phyloP scores from a whole-genome alignment of 2,797 vertebrate species.

The Allobates femoralis region DNA sequence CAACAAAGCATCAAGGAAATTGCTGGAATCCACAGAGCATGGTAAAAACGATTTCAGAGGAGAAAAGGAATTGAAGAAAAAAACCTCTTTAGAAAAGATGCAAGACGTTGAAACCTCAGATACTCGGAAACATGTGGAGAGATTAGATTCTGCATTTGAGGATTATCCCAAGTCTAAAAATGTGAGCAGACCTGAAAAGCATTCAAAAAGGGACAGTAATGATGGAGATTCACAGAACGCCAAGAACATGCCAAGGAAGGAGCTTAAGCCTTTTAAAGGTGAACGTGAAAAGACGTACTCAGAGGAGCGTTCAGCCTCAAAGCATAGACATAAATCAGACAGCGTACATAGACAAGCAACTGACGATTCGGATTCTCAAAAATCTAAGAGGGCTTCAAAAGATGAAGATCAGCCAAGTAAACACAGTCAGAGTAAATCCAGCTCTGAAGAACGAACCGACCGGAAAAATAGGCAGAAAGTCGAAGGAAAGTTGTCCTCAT shows the following conservation, averaged over 20 bases:
- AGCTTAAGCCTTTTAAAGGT: constrained; percentile 72
- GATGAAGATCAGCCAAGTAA: constrained; percentile 77
- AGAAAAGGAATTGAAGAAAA: constrained; percentile 79
- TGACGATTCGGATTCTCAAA: constrained; percentile 76
- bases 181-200: constrained; percentile 82
- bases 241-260: constrained; percentile 74
- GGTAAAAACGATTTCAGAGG: constrained; percentile 74
- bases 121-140: constrained; percentile 80
- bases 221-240: constrained; percentile 72
- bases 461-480: constrained; percentile 85
- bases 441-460: constrained; percentile 85
- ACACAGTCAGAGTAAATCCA: constrained; percentile 73
- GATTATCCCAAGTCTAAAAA: constrained; percentile 85
- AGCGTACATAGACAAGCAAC: constrained; percentile 69
- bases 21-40: constrained; percentile 84
- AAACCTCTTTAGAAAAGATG: constrained; percentile 76
- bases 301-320: constrained; percentile 82
- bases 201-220: constrained; percentile 79
- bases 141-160: constrained; percentile 81
- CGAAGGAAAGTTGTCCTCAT: constrained; percentile 80
- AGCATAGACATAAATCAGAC: constrained; percentile 84
- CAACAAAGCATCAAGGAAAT: constrained; percentile 78
- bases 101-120: constrained; percentile 76
- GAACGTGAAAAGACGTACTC: constrained; percentile 83
- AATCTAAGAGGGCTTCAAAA: constrained; percentile 71